Percentiles rank a stretch among this genome's conserved stretches.
These are phyloP conservation scores for Stenodema calcarata DNA, from an alignment of 2,888 invertebrate species.

Conservation along the genomic window DNA sequence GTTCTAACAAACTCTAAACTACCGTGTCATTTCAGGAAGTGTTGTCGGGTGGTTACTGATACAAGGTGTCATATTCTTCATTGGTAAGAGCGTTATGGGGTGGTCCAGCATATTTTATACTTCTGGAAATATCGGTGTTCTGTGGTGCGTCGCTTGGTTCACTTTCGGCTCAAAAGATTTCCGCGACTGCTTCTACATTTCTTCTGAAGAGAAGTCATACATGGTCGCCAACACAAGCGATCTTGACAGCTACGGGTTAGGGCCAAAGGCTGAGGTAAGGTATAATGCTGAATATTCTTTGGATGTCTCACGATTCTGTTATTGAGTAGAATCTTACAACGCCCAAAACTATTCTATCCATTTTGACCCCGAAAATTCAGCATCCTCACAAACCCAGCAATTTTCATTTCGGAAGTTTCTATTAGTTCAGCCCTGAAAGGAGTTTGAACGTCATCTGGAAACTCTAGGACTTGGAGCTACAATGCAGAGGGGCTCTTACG, in stretches of 20 bases:
- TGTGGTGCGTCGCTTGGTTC: constrained; percentile 45
- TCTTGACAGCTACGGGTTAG: constrained; percentile 27
- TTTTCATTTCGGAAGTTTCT: too few relatives aligned
- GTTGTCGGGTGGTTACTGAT: background rate
- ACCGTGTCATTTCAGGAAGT: background rate
- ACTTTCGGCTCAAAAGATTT: constrained; percentile 41
- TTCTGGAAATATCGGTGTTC: constrained; percentile 29
- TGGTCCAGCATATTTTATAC: constrained; percentile 43
- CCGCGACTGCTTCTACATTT: constrained; percentile 40
- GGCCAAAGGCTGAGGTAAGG: background rate
- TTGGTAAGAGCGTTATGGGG: constrained; percentile 38
- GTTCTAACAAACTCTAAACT: background rate
- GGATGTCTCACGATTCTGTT: background rate
- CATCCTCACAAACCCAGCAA: too few relatives aligned
- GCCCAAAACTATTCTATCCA: too few relatives aligned
- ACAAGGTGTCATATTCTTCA: constrained; percentile 17
- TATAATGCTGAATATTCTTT: background rate
- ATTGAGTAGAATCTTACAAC: background rate
- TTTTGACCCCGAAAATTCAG: too few relatives aligned
- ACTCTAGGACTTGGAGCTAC: too few relatives aligned
- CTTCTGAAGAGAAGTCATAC: constrained; percentile 32
- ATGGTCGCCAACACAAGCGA: constrained; percentile 6
- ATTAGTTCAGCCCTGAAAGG: too few relatives aligned
- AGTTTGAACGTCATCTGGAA: too few relatives aligned
- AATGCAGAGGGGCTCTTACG: too few relatives aligned